Conservation (phyloP, 2,888 invertebrate species). For the Epistrophe grossulariae region DNA sequence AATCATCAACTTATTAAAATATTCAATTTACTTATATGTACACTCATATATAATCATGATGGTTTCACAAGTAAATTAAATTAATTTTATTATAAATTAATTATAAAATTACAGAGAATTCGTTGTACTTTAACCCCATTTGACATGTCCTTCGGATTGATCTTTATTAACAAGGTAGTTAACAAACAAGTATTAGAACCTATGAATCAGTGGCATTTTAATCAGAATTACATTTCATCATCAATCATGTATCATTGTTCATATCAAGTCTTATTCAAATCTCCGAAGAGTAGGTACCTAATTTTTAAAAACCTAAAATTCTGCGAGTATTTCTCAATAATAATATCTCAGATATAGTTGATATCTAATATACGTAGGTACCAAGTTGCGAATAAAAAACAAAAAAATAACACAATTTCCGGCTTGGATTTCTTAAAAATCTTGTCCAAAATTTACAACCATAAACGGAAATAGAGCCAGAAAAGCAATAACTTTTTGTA, state of each 20-base stretch:
- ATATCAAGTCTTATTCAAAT: background rate
- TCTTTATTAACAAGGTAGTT: constrained; percentile 27
- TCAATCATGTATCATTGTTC: background rate
- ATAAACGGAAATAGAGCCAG: constrained; percentile 53
- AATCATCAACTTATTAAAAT: constrained; percentile 51
- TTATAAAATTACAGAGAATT: constrained; percentile 16
- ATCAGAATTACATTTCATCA: constrained; percentile 34
- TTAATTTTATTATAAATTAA: constrained; percentile 1
- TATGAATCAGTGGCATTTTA: constrained; percentile 50
- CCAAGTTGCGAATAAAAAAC: background rate
- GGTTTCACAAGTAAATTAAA: constrained; percentile 8
- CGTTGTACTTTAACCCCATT: constrained; percentile 15
- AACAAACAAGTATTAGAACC: background rate
- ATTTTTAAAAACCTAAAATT: constrained; percentile 2
- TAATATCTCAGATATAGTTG: background rate
- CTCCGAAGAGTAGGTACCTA: background rate
- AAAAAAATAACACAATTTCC: constrained; percentile 44
- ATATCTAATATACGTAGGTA: background rate
- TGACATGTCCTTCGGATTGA: constrained; percentile 27
- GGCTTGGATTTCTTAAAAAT: constrained; percentile 52
- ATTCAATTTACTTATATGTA: constrained; percentile 43
- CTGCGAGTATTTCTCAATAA: constrained; percentile 5
- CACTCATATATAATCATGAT: too few species aligned
- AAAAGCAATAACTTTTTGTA: constrained; percentile 32
- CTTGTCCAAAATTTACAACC: constrained; percentile 28